Conservation (phyloP, 2,888 invertebrate species). For the Acanthosepion lycidas region DNA sequence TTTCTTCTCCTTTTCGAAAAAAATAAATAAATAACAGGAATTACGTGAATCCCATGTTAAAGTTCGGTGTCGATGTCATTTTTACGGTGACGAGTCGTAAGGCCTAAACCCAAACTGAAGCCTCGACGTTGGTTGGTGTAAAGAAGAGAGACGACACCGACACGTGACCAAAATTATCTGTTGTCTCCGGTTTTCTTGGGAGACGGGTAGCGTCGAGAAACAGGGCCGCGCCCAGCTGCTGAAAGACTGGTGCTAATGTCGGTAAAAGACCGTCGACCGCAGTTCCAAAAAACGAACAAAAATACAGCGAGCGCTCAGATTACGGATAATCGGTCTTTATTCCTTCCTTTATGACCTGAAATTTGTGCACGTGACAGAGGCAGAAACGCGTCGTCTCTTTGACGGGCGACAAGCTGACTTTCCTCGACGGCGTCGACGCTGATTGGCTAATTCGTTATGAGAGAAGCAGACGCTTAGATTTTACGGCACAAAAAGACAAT, state of each 20-base stretch:
- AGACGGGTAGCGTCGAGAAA: neutral
- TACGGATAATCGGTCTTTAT: neutral
- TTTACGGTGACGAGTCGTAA: neutral
- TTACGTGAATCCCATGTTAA: neutral
- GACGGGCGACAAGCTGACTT: neutral
- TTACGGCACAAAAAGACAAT: too few species aligned
- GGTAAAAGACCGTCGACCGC: neutral
- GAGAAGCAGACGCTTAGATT: neutral
- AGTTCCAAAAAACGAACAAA: neutral
- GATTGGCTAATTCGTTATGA: neutral
- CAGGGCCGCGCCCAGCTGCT: neutral
- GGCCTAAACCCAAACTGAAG: neutral
- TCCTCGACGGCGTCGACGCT: neutral
- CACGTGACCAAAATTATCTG: neutral
- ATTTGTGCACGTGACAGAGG: neutral
- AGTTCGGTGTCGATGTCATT: neutral
- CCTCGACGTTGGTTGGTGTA: too few species aligned
- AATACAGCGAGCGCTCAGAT: neutral
- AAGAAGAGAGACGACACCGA: neutral
- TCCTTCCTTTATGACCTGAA: neutral
- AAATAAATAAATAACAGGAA: neutral
- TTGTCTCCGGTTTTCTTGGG: neutral
- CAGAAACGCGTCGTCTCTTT: neutral
- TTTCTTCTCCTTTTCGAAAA: neutral
- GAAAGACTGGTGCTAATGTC: conserved; percentile 9